These are phyloP conservation scores for Paramormyrops kingsleyae DNA, from an alignment of 2,113 vertebrate species.

Conservation along the genomic window DNA sequence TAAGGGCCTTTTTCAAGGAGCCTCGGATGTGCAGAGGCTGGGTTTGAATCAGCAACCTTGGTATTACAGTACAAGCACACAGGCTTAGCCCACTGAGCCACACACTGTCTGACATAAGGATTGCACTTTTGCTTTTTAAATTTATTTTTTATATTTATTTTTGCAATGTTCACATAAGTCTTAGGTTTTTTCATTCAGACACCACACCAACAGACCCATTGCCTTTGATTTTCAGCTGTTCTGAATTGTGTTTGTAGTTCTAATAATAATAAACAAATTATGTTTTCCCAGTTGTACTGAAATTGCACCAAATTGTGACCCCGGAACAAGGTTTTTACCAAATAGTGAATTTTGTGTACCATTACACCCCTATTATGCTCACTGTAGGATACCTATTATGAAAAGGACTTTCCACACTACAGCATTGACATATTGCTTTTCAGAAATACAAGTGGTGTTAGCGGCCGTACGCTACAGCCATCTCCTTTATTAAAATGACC, in stretches of 20 bases:
- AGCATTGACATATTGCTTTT: not conserved
- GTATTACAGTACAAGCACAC: too few relatives aligned
- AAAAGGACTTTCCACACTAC: not conserved
- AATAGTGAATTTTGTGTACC: not conserved
- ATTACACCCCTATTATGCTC: not conserved
- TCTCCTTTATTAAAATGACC: too few relatives aligned
- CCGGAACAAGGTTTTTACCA: not conserved
- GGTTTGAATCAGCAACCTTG: too few relatives aligned
- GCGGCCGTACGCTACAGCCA: not conserved
- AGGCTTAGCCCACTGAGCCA: too few relatives aligned
- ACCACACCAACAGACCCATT: too few relatives aligned
- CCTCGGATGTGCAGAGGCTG: too few relatives aligned
- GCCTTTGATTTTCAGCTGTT: too few relatives aligned
- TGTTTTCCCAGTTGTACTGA: not conserved
- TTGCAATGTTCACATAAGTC: too few relatives aligned
- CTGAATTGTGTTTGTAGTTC: not conserved
- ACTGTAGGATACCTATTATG: not conserved
- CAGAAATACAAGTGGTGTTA: not conserved
- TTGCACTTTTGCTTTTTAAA: not conserved
- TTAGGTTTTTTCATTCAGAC: too few relatives aligned
- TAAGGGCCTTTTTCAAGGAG: too few relatives aligned
- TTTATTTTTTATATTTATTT: too few relatives aligned
- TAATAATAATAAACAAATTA: not conserved
- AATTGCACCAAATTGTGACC: not conserved
- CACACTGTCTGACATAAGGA: too few relatives aligned